Percentiles rank a stretch among this genome's conserved stretches.
phyloP scores from a whole-genome alignment of 2,888 invertebrate genomes.

The Anorthoa munda region DNA sequence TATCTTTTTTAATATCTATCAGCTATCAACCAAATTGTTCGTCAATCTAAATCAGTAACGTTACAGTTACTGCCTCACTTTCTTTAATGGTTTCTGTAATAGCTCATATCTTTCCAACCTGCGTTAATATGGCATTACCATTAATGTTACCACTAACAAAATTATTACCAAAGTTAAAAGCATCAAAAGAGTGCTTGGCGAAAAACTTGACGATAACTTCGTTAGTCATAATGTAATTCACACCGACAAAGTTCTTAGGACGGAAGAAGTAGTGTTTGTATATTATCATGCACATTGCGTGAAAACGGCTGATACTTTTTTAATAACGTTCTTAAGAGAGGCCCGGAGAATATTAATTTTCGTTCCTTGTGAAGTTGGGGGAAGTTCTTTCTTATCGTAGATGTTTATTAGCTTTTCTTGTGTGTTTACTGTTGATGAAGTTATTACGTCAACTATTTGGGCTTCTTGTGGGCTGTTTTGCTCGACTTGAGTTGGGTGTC shows the following conservation, averaged over 20 bases:
- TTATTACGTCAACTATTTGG: conserved; percentile 37
- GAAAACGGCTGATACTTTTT: conserved; percentile 65
- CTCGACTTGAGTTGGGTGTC: not conserved
- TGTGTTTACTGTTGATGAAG: conserved; percentile 46
- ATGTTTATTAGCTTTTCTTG: conserved; percentile 64
- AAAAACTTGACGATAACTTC: conserved; percentile 27
- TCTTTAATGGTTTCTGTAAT: not conserved
- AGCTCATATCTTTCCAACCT: not conserved
- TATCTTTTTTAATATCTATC: not conserved
- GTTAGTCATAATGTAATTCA: conserved; percentile 37
- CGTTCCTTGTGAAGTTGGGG: conserved; percentile 46
- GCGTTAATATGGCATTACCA: not conserved
- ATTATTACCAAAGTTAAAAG: conserved; percentile 46
- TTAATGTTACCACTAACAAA: conserved; percentile 34
- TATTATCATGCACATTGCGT: conserved; percentile 57
- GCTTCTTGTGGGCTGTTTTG: conserved; percentile 27
- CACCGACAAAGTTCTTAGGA: conserved; percentile 33
- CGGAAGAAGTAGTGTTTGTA: conserved; percentile 42
- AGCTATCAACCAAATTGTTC: conserved; percentile 3
- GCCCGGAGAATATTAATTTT: conserved; percentile 66
- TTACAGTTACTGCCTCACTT: not conserved
- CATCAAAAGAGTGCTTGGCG: conserved; percentile 26
- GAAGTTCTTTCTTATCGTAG: conserved; percentile 50
- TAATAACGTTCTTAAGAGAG: conserved; percentile 62
- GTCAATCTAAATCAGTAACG: not conserved